Evolutionary conservation across 2,113 vertebrate genomes (phyloP).

Genomic region (Anguilla japonica): DNA sequence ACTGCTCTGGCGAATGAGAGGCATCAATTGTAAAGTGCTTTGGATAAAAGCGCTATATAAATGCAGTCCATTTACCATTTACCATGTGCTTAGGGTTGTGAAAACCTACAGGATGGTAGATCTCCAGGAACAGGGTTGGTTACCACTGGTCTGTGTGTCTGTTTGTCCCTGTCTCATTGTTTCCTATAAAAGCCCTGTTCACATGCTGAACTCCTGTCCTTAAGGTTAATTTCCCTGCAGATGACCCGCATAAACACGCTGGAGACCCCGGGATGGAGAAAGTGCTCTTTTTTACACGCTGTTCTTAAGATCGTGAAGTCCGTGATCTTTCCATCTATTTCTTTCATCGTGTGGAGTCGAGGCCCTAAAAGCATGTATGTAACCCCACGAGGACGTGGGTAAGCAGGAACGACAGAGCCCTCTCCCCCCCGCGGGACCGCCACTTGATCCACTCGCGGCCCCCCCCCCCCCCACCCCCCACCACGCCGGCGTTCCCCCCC

Average conservation of each 20-base stretch:
- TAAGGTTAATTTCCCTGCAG: not conserved
- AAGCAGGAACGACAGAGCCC: not conserved
- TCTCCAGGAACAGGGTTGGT: too few relatives aligned
- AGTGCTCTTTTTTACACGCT: not conserved
- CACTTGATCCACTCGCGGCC: constrained; percentile 62
- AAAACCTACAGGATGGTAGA: too few relatives aligned
- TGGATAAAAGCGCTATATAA: too few relatives aligned
- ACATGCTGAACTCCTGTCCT: constrained; percentile 40
- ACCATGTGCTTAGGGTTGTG: too few relatives aligned
- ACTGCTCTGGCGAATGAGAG: too few relatives aligned
- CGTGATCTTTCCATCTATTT: not conserved
- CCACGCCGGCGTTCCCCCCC: constrained; percentile 66
- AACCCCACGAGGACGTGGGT: not conserved
- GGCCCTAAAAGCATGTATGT: not conserved
- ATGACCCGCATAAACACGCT: not conserved
- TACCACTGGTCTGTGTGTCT: too few relatives aligned
- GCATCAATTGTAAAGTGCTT: too few relatives aligned
- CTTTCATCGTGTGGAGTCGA: not conserved
- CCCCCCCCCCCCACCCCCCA: constrained; percentile 43
- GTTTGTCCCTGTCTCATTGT: too few relatives aligned
- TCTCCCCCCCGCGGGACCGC: constrained; percentile 59
- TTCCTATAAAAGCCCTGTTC: constrained; percentile 65
- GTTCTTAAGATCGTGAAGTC: not conserved
- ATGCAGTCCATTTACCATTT: too few relatives aligned
- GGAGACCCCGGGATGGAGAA: not conserved